Base-by-base conservation (phyloP, 2,888 invertebrate species). In the Archips xylosteana region DNA sequence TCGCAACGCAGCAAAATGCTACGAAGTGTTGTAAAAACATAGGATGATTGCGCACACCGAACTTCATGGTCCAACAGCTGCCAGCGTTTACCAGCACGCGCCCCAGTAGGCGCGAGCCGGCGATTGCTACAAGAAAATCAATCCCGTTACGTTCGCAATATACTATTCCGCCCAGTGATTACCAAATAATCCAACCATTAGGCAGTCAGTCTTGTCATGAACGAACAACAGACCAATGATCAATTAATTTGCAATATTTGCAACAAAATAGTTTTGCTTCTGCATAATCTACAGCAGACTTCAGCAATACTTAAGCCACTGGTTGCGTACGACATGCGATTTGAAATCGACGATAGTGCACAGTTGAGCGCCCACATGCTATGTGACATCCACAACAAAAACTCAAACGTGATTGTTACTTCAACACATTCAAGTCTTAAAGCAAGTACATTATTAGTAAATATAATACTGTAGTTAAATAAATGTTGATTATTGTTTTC, bases 61-160 rank as follows among this genome's bases (percentile, higher is more conserved):
- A 78, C 85, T 89, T 89, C 86, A 90, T 86, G 91, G 83, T 90
- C 89, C 88, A 92, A 82, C 90, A 89, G 89, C 81, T 85, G 83
- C 85, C 83, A 85, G 84, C 83, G 84, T 85, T 85, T 84, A 83
- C 77, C 78, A 83, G 84, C 87, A 87, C 85, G 86, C 86, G 83
- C 82, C 65, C 75, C 79, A 81, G 76, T 77, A 78, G 77, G 77
- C 78, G 78, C 81, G 79, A 79, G 80, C 81, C 79, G 79, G 76
- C 82, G 76, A 82, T 77, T 78, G 82, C 82, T 79, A 77, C 78
- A 82, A 83, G 78, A 80, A 62, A 39, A 82, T 75, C 76, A 71
- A 79, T 83, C 79, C 83, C 83, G 82, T 85, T 85, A 82, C 69
- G 54, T 70, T 75, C 66, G 64, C 76, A 75, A 74, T 75, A 74